Evolutionary conservation across 1,140 invertebrate species (phyloP).

Genomic region (Cheumatopsyche charites): DNA sequence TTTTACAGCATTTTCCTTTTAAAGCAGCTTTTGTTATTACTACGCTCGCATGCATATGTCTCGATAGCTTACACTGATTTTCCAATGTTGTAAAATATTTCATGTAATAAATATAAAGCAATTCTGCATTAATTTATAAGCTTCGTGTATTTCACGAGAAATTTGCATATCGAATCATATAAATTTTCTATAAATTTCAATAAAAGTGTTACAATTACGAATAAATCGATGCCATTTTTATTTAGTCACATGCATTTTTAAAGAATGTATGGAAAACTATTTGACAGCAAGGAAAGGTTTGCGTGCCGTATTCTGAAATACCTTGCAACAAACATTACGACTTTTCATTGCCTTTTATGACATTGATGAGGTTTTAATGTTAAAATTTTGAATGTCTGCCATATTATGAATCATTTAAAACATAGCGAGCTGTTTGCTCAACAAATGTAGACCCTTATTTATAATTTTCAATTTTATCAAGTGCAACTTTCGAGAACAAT

Average conservation of each 20-base stretch:
- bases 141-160: background rate
- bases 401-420: slow-evolving; percentile 22
- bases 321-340: slow-evolving; percentile 23
- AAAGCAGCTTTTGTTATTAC: slow-evolving; percentile 19
- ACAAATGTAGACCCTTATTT: background rate
- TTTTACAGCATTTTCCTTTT: slow-evolving; percentile 27
- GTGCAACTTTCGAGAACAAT: too few relatives aligned
- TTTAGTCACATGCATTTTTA: too few relatives aligned
- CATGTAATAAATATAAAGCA: background rate
- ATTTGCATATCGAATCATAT: background rate
- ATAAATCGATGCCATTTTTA: too few relatives aligned
- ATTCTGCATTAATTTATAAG: background rate
- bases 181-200: too few relatives aligned
- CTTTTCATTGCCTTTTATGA: slow-evolving; percentile 34
- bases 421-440: background rate
- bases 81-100: background rate
- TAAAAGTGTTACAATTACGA: too few relatives aligned
- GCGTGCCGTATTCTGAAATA: slow-evolving; percentile 5
- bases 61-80: background rate
- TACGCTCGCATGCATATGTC: slow-evolving; percentile 8
- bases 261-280: background rate
- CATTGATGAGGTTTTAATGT: slow-evolving; percentile 31
- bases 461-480: too few relatives aligned
- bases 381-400: slow-evolving; percentile 28
- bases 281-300: background rate